Percentiles rank a stretch among this genome's conserved stretches.
Evolutionary conservation across 2,797 vertebrate genomes (phyloP).

Genomic region (Masticophis lateralis): DNA sequence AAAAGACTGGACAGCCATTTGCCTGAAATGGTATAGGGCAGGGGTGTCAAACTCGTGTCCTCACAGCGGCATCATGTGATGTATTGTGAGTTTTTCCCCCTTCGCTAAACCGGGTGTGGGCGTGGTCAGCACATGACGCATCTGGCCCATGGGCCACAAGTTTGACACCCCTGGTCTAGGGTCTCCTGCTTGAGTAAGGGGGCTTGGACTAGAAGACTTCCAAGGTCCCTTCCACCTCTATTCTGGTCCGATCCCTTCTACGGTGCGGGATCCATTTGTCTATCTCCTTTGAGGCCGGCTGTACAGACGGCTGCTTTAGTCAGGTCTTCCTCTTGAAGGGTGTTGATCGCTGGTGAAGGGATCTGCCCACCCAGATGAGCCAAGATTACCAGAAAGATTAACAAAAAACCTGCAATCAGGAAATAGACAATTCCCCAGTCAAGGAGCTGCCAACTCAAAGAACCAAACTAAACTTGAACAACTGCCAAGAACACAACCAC

Average conservation of each 20-base stretch:
- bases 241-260: neutral
- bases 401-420: neutral
- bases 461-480: neutral
- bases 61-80: no score
- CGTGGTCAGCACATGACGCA: no score
- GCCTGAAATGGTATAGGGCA: no score
- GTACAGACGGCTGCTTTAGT: neutral
- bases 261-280: neutral
- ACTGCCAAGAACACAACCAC: neutral
- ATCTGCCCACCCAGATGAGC: neutral
- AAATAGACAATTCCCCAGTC: neutral
- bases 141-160: no score
- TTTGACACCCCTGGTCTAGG: no score
- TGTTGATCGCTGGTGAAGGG: neutral
- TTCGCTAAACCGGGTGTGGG: no score
- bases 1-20: no score
- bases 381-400: neutral
- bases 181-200: neutral
- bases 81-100: no score
- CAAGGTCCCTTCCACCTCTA: neutral
- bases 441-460: neutral
- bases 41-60: no score
- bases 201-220: neutral
- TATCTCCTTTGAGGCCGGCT: neutral
- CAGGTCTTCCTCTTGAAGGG: neutral